These are phyloP conservation scores for Mythimna loreyi DNA, from an alignment of 2,888 invertebrate genomes.

Conservation along the genomic window DNA sequence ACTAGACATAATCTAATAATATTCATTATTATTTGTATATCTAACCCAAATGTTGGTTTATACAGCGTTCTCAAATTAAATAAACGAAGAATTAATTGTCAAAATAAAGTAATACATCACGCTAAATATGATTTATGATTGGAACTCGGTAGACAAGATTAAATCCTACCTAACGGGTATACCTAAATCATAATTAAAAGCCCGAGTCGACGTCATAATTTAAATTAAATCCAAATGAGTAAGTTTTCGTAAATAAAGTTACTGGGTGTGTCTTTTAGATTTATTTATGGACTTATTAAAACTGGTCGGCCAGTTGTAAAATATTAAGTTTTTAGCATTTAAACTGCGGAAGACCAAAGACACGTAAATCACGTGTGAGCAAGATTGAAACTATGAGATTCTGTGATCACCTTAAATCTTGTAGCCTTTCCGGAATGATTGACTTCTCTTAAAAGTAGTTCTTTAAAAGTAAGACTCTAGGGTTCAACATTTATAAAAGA, in stretches of 20 bases:
- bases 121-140: constrained; percentile 20
- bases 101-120: constrained; percentile 7
- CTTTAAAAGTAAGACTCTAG: background rate
- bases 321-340: constrained; percentile 19
- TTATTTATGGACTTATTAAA: constrained; percentile 40
- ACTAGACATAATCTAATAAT: background rate
- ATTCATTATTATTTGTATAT: background rate
- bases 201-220: constrained; percentile 18
- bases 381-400: constrained; percentile 23
- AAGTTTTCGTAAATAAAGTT: constrained; percentile 22
- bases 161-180: constrained; percentile 29
- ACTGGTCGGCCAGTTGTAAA: constrained; percentile 15
- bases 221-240: constrained; percentile 30
- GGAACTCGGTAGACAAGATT: constrained; percentile 1
- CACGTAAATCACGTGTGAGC: constrained; percentile 20
- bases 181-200: constrained; percentile 33
- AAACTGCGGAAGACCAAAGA: constrained; percentile 7
- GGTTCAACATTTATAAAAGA: background rate
- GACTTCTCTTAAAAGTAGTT: background rate
- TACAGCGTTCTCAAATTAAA: background rate
- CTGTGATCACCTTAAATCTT: constrained; percentile 22
- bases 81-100: background rate
- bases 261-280: constrained; percentile 24
- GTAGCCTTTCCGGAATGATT: constrained; percentile 9
- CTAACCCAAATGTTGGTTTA: background rate